These are phyloP conservation scores for Lottia scabra DNA, from an alignment of 2,888 invertebrate genomes.

Conservation along the genomic window DNA sequence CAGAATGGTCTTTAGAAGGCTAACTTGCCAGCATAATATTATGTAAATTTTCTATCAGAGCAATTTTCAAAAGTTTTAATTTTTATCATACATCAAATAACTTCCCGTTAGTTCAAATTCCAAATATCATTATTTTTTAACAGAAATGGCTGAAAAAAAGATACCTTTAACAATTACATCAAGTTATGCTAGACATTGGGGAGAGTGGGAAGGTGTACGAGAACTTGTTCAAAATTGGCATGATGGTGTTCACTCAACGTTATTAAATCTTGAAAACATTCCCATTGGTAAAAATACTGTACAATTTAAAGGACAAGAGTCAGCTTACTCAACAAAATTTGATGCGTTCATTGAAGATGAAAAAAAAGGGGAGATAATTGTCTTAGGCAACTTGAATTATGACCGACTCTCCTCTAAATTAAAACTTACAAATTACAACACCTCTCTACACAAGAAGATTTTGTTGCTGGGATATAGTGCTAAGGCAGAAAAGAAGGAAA, in stretches of 20 bases:
- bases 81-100: no score
- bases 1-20: no score
- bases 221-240: constrained; percentile 35
- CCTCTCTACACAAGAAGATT: constrained; percentile 25
- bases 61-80: no score
- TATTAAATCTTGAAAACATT: constrained; percentile 6
- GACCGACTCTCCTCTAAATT: constrained; percentile 9
- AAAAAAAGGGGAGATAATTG: neutral
- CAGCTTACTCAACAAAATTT: neutral
- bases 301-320: constrained; percentile 3
- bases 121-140: neutral
- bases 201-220: constrained; percentile 30
- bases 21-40: no score
- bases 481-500: constrained; percentile 24
- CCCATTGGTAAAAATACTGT: constrained; percentile 7
- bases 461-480: constrained; percentile 30
- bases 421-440: constrained; percentile 21
- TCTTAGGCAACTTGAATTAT: constrained; percentile 17
- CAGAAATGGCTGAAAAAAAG: constrained; percentile 2
- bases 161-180: constrained; percentile 29
- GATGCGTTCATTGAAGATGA: constrained; percentile 12
- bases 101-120: no score
- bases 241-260: constrained; percentile 26
- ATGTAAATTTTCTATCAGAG: no score
- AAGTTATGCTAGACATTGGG: constrained; percentile 25